Base-by-base conservation (phyloP, 2,113 vertebrate genomes). In the Egretta garzetta region DNA sequence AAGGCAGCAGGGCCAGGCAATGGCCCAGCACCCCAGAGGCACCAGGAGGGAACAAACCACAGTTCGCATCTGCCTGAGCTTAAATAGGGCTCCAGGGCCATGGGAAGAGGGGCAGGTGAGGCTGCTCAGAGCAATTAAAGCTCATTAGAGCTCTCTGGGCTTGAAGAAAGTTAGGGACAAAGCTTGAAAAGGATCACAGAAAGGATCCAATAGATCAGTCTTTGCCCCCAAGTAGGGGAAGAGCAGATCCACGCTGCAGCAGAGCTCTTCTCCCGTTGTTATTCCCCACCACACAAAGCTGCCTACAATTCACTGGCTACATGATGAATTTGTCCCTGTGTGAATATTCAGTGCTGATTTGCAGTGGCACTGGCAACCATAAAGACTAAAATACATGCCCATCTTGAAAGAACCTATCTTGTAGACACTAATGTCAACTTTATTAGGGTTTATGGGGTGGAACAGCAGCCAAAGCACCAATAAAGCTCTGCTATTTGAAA, bases 1-100 rank as follows among this genome's bases (percentile, higher is more conserved):
- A 7, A 39, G 6, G 14, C 0, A 4, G 41, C 66, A 62, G 21
- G 39, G 8, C 17, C 49, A 47, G 30, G 10, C 0, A 0, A 30
- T 32, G 68, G 22, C 12, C 13, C 63, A 41, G 9, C 21, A 35
- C 24, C 16, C 49, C 33, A 9, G 26, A 47, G 30, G 53, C 6
- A 2, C 28, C 60, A 30, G 7, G 4, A 63, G 28, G 11, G 37
- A 82, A 5, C 2, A 18, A 37, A n/a, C 20, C 4, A 9, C 4
- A 2, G 8, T 35, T 66, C 9, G 10, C 14, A 0, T 18, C 2
- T 0, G 17, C 10, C 30, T 68, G 39, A 88, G 33, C 75, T 83
- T 66, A 35, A 52, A 8, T 4, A 85, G 6, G 18, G 9, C 20
- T 50, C 28, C 43, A 56, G 58, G 43, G 6, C 10, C 52, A 15